Evolutionary conservation across 2,888 invertebrate genomes (phyloP).

Genomic region (Ichneumoninae sp.): DNA sequence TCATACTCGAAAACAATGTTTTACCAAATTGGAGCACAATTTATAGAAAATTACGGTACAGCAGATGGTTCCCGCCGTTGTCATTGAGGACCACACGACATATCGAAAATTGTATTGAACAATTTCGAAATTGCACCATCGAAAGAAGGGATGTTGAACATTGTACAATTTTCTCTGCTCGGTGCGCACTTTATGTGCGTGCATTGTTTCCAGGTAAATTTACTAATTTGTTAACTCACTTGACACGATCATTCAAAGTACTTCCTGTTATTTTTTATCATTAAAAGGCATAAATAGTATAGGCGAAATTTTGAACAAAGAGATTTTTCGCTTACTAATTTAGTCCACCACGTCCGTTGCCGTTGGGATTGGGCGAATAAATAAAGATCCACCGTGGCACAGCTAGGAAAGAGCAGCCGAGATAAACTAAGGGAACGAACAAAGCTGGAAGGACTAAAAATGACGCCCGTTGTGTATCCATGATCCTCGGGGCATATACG

Average conservation of each 20-base stretch:
- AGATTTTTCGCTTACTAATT: background rate
- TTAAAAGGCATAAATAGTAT: background rate
- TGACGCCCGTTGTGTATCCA: conserved; percentile 53
- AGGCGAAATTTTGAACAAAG: background rate
- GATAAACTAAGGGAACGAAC: background rate
- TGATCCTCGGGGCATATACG: conserved; percentile 50
- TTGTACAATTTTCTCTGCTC: background rate
- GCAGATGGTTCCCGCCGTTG: background rate
- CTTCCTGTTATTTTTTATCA: background rate
- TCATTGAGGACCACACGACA: background rate
- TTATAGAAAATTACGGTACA: background rate
- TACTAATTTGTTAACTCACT: background rate
- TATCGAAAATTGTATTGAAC: background rate
- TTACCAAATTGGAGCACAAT: background rate
- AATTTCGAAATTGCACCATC: background rate
- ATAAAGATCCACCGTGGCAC: background rate
- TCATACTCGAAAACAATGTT: background rate
- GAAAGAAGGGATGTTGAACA: background rate
- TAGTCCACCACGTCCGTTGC: background rate
- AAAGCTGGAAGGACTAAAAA: conserved; percentile 41
- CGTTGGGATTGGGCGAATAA: background rate
- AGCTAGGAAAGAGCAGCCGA: conserved; percentile 1
- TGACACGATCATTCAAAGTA: background rate
- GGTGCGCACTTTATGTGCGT: too few relatives aligned
- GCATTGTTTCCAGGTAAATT: background rate